Evolutionary conservation across 1,140 invertebrate genomes (phyloP), one percentile per base, ranked within the genome.

Genomic region (Drosophila nigrodunni): DNA sequence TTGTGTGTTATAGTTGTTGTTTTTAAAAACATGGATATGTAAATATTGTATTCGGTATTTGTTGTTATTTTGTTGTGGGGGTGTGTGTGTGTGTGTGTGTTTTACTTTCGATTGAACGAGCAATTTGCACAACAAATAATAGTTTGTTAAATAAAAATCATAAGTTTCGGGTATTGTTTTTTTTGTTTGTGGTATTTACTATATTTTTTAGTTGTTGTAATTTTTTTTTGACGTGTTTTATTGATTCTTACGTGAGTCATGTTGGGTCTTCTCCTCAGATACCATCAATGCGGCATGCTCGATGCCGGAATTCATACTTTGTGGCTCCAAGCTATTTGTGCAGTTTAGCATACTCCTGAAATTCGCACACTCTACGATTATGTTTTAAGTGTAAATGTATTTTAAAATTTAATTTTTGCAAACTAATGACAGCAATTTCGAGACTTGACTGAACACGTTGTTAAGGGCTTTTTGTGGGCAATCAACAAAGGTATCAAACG

Each of bases 261-360:
- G 95, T 93, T 95, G 95, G 93, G 95, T 95, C 93, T 96, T 96
- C 93, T 96, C 95, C 93, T 96, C 95, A 85, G 95, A 94, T 93
- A 95, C 94, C 93, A 96, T 95, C 93, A 96, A 94, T 92, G 95
- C 95, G 93, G 95, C 95, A 93, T 95, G 95, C 94, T 96, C 95
- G 88, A 95, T 94, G 83, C 94, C 94, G 79, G 95, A 95, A 91
- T 92, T 92, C 92, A 92, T 92, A 92, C 95, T 94, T 94, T 95
- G 95, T 93, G 95, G 95, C 93, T 96, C 95, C 94, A 96, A 94
- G 90, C 95, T 94, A 94, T 96, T 96, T 93, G 96, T 95, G 94
- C 95, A 96, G 94, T 96, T 96, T 94, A 96, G 94, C 95, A 96
- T 96, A 95, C 95, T 96, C 95, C 95, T 96, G 95, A 94, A 95